Evolutionary conservation across 2,888 invertebrate species (phyloP).

Genomic region (Malacosoma neustria): DNA sequence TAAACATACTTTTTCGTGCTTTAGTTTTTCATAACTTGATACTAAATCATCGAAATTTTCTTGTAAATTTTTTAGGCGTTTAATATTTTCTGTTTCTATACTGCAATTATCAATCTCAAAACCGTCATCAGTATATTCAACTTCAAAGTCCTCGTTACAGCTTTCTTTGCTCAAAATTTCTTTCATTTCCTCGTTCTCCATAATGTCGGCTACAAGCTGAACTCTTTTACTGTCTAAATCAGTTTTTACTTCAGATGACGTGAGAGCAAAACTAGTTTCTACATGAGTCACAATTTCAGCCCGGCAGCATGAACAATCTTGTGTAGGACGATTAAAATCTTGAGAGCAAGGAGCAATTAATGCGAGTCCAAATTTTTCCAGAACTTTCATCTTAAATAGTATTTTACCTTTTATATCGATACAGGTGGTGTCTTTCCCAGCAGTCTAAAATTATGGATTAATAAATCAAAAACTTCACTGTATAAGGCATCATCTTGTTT

Average conservation of each 20-base stretch:
- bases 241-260: slow-evolving; percentile 28
- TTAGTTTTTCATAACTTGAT: slow-evolving; percentile 48
- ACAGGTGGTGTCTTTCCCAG: slow-evolving; percentile 47
- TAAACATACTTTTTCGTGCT: slow-evolving; percentile 45
- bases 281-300: slow-evolving; percentile 33
- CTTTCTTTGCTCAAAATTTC: slow-evolving; percentile 47
- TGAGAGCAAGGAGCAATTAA: slow-evolving; percentile 55
- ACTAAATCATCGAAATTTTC: slow-evolving; percentile 50
- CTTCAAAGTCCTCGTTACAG: slow-evolving; percentile 17
- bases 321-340: slow-evolving; percentile 19
- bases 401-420: slow-evolving; percentile 61
- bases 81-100: slow-evolving; percentile 46
- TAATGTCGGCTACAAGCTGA: slow-evolving; percentile 59
- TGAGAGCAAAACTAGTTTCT: slow-evolving; percentile 38
- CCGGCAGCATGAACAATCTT: slow-evolving; percentile 42
- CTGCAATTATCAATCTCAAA: slow-evolving; percentile 26
- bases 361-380: slow-evolving; percentile 59
- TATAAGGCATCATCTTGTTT: no score
- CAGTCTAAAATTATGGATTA: slow-evolving; percentile 40
- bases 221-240: slow-evolving; percentile 45
- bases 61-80: slow-evolving; percentile 51
- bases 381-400: slow-evolving; percentile 53
- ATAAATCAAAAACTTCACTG: no score
- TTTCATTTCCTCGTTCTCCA: slow-evolving; percentile 59
- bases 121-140: slow-evolving; percentile 23